Base-by-base conservation (phyloP, 1,140 invertebrate genomes). In the Heliconius hermathena region DNA sequence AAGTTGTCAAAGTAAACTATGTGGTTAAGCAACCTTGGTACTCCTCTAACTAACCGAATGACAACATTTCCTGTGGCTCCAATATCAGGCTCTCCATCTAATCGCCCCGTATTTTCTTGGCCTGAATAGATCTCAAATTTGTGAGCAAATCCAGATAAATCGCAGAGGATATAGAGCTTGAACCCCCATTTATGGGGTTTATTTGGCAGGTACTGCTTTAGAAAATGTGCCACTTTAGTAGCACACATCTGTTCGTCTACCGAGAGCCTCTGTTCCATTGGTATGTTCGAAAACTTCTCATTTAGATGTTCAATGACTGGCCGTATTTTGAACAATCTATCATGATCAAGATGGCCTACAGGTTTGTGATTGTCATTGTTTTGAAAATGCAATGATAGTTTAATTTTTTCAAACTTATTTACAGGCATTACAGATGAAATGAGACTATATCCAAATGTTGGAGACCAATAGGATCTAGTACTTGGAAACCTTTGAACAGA, bases 151-250 rank as follows among this genome's bases (percentile, higher is more conserved):
- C 84, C 84, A 20, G 74, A 78, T 36, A 85, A 74, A 84, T 83
- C 82, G 82, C 85, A 85, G 18, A 89, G 78, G 57, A 90, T 86
- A 84, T 82, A 88, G 33, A 92, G 83, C 85, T 91, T 71, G 70
- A 49, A 49, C 46, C 46, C 46, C 46, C 46, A 49, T 49, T 49
- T 49, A 49, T 49, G 46, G 46, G 46, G 70, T 71, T 71, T 71
- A 71, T 71, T 71, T 18, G 70, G 70, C 70, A 29, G 29, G 26
- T 71, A 71, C 20, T 71, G 70, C 20, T 71, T 71, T 16, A 71
- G 20, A 36, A 71, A 71, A 71, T 71, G 70, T 33, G 70, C 33
- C 29, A 71, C 70, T 36, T 71, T 71, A 36, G 70, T 71, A 16
- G 70, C 70, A 33, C 33, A 33, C 33, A 33, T 33, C 33, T 33